A percentile compares a stretch with the other conserved stretches of the same genome.
Evolutionary conservation across 2,113 vertebrate genomes (phyloP).

Genomic region (Morone saxatilis): DNA sequence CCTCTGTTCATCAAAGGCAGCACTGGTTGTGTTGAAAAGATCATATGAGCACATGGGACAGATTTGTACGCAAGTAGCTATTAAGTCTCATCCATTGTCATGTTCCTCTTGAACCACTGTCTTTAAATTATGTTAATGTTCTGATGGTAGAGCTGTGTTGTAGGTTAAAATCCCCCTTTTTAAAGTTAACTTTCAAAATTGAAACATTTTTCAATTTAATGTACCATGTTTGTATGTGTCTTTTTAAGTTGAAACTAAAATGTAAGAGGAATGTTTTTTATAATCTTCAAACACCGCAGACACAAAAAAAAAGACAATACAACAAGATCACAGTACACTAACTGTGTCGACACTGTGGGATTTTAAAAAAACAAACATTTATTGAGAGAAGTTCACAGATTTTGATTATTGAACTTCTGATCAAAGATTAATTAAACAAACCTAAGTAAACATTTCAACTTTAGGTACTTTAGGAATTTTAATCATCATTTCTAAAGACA

Average conservation of each 20-base stretch:
- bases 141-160: background rate
- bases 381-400: background rate
- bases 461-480: background rate
- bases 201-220: background rate
- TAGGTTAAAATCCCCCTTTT: background rate
- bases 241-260: background rate
- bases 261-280: background rate
- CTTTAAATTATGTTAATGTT: background rate
- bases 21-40: conserved; percentile 51
- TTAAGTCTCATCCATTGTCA: background rate
- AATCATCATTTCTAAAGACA: background rate
- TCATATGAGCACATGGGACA: conserved; percentile 11
- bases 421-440: too few relatives aligned
- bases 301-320: background rate
- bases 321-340: background rate
- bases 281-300: background rate
- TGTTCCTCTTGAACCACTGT: background rate
- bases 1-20: conserved; percentile 63
- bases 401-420: background rate
- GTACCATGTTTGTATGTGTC: background rate
- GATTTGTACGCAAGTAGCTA: conserved; percentile 9
- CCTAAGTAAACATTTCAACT: too few relatives aligned
- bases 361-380: background rate
- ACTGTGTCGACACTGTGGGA: background rate
- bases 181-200: background rate